Evolutionary conservation across 2,113 vertebrate genomes (phyloP).

Genomic region (Prunella himalayana): DNA sequence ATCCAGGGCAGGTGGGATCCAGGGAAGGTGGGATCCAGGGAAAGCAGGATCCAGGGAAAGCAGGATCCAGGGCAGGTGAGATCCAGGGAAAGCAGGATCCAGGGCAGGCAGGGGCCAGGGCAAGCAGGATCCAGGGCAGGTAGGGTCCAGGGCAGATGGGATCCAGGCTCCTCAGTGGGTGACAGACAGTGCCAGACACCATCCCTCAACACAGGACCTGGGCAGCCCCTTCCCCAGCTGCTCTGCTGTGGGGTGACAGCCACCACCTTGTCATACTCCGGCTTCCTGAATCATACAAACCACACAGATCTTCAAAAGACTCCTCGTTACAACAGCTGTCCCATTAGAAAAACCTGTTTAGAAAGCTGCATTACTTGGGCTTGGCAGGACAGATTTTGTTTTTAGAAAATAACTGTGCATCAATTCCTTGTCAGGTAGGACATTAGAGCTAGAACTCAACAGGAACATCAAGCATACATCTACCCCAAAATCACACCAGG

Average conservation of each 20-base stretch:
- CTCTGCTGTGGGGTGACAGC: background rate
- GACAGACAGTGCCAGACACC: background rate
- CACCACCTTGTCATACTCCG: rapidly evolving
- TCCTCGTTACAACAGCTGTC: background rate
- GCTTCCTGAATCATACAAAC: background rate
- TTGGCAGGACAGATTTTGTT: background rate
- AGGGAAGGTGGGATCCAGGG: too few relatives aligned
- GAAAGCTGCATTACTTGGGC: background rate
- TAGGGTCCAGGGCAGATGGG: rapidly evolving
- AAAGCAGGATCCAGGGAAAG: too few relatives aligned
- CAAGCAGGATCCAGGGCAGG: too few relatives aligned
- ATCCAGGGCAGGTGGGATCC: too few relatives aligned
- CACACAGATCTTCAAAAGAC: background rate
- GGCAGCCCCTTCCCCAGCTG: background rate
- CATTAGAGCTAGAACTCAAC: background rate
- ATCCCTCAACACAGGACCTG: background rate
- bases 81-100: too few relatives aligned
- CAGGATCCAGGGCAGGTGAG: too few relatives aligned
- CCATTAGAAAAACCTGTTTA: background rate
- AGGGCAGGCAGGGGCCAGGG: too few relatives aligned
- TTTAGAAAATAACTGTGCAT: background rate
- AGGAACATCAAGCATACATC: background rate
- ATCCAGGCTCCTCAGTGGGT: rapidly evolving
- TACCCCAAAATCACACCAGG: background rate
- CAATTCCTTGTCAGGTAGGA: background rate